These are phyloP conservation scores for Melanotaenia nigrans DNA, from an alignment of 2,797 vertebrate genomes.

Conservation along the genomic window DNA sequence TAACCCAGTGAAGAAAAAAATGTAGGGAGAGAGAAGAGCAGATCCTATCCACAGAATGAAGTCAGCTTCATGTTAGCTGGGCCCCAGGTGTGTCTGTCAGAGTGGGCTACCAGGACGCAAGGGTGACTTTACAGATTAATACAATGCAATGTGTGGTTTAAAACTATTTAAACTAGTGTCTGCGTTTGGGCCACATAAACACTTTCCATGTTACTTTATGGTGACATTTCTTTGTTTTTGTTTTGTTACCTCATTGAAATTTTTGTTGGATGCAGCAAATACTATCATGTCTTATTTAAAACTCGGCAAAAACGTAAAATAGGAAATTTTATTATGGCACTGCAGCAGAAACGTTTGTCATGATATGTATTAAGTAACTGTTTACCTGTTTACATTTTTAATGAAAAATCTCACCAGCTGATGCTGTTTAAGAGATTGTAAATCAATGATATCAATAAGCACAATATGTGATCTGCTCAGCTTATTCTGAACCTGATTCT, in stretches of 20 bases:
- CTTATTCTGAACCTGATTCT: neutral
- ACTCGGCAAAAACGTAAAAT: constrained; percentile 28
- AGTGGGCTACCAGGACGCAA: constrained; percentile 2
- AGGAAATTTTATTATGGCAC: constrained; percentile 22
- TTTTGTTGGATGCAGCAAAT: constrained; percentile 56
- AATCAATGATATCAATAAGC: constrained; percentile 34
- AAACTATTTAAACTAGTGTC: constrained; percentile 5
- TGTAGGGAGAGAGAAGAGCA: constrained; percentile 20
- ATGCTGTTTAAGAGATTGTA: constrained; percentile 25
- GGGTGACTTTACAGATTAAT: constrained; percentile 40
- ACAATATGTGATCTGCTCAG: constrained; percentile 23
- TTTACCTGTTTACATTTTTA: constrained; percentile 24
- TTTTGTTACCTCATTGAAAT: constrained; percentile 34
- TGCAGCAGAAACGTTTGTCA: constrained; percentile 19
- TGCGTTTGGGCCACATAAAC: constrained; percentile 28
- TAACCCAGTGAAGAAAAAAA: constrained; percentile 62
- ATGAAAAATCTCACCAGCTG: constrained; percentile 21
- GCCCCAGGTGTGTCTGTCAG: constrained; percentile 44
- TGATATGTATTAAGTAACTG: constrained; percentile 22
- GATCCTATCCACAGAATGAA: constrained; percentile 58
- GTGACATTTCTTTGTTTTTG: constrained; percentile 42
- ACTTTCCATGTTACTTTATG: constrained; percentile 46
- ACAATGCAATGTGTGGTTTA: constrained; percentile 19
- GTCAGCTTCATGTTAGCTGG: constrained; percentile 35
- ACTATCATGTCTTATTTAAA: constrained; percentile 67